Evolutionary conservation across 2,113 vertebrate genomes (phyloP).

Genomic region (Erpornis zantholeuca): DNA sequence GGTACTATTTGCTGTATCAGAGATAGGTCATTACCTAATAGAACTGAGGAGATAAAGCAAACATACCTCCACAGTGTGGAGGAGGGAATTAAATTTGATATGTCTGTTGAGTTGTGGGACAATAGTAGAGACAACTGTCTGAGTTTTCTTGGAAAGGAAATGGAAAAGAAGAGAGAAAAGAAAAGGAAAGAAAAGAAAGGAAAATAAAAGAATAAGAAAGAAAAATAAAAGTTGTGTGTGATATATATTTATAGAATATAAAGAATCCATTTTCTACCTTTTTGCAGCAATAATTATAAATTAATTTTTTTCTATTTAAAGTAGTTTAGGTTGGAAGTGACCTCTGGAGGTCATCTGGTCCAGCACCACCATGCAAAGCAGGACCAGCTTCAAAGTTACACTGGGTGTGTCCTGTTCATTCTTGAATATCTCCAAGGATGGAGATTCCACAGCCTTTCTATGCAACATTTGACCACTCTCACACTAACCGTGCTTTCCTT

Average conservation of each 20-base stretch:
- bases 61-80: neutral
- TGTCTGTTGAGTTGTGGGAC: neutral
- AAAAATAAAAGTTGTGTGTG: neutral
- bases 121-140: too few relatives aligned
- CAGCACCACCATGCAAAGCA: neutral
- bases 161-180: neutral
- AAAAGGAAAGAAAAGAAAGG: neutral
- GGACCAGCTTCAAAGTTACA: neutral
- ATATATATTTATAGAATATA: neutral
- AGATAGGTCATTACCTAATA: neutral
- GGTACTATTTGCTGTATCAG: neutral
- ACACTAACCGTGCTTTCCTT: neutral
- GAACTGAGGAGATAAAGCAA: neutral
- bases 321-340: neutral
- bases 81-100: neutral
- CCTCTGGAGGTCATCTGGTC: neutral
- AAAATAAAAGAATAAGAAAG: neutral
- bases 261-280: neutral
- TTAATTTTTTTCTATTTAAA: neutral
- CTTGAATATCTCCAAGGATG: neutral
- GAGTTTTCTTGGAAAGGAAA: neutral
- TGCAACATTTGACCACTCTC: neutral
- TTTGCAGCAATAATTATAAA: neutral
- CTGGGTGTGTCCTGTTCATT: rapidly evolving
- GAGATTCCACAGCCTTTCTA: neutral